Percentiles rank a stretch among this genome's conserved stretches.
Conservation (phyloP, 37 sponge, comb jelly and placozoan species). For the Cliona cf. orientalis region DNA sequence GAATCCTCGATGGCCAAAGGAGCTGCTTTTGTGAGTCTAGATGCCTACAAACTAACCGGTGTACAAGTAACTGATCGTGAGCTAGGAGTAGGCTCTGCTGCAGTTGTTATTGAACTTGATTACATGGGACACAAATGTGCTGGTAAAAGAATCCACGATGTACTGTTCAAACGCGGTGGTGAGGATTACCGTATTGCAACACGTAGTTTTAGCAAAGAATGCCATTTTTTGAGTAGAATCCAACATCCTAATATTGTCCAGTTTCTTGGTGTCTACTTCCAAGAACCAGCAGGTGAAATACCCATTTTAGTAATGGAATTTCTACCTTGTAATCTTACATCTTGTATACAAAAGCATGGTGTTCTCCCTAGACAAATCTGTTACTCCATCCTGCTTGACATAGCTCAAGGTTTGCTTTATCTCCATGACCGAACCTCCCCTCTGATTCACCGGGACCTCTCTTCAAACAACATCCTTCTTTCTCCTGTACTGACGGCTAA, state of each 20-base stretch:
- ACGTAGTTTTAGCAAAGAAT: slow-evolving; percentile 16
- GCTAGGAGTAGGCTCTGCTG: slow-evolving; percentile 27
- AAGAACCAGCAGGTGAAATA: background rate
- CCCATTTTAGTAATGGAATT: slow-evolving; percentile 52
- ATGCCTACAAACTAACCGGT: slow-evolving; percentile 16
- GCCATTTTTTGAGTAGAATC: slow-evolving; percentile 7
- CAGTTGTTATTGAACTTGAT: slow-evolving; percentile 24
- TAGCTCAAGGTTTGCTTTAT: slow-evolving; percentile 34
- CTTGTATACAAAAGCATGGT: slow-evolving; percentile 4
- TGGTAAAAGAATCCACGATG: slow-evolving; percentile 41
- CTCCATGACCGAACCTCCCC: slow-evolving; percentile 20
- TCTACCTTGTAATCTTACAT: slow-evolving; percentile 7
- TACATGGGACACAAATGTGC: slow-evolving; percentile 29
- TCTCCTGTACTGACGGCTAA: slow-evolving; percentile 23
- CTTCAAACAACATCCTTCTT: slow-evolving; percentile 40
- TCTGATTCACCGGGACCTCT: slow-evolving; percentile 43
- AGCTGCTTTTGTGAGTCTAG: slow-evolving; percentile 18
- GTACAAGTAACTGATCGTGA: slow-evolving; percentile 12
- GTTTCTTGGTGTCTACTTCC: slow-evolving; percentile 38
- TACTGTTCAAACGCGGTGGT: background rate
- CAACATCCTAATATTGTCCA: slow-evolving; percentile 46
- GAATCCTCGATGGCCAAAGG: background rate
- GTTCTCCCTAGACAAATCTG: background rate
- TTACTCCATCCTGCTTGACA: slow-evolving; percentile 38
- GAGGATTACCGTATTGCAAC: background rate